Evolutionary conservation across 1,140 invertebrate genomes (phyloP), one percentile per base, ranked within the genome.

Genomic region (Arctopsyche grandis): DNA sequence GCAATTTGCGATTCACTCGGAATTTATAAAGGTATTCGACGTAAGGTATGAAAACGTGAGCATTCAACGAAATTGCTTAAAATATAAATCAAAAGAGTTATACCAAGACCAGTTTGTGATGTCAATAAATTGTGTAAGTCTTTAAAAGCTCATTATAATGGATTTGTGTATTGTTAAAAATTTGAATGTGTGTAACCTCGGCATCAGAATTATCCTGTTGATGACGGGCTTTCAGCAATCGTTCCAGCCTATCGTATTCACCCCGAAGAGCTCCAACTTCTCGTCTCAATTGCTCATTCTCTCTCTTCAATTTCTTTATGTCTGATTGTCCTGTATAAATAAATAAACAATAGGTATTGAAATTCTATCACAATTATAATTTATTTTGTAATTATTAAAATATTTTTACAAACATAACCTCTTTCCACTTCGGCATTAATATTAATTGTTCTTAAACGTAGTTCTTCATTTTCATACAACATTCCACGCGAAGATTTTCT

Each of bases 351-450:
- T 4, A 52, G 48, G 1, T 52, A 14, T 52, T 52, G 3, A 14
- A 52, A 52, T 52, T 52, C 4, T 3, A 52, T 10, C 10, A 16
- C 16, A 52, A 38, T 38, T 38, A 38, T 38, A 1, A 38, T 4
- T 4, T 38, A 38, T 38, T 38, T 38, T 38, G 7, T 38, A 38
- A 38, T 38, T 7, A 38, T 7, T 4, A 38, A 38, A 5, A 52
- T 52, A 52, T 71, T 22, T 44, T 14, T 10, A 71, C 5, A 44
- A 71, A 22, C 5, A 16, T 71, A 19, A 95, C 94, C 94, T 92
- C 93, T 91, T 87, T 97, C 95, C 26, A 97, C 94, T 89, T 97
- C 95, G n/a, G 95, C 95, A 87, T 96, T 96, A 84, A 97, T 97
- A 84, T 96, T 94, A 84, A 97, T 96, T 22, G 95, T 97, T 80